phyloP scores from a whole-genome alignment of 2,888 invertebrate genomes.

The Gastracanthus pulcherrimus region DNA sequence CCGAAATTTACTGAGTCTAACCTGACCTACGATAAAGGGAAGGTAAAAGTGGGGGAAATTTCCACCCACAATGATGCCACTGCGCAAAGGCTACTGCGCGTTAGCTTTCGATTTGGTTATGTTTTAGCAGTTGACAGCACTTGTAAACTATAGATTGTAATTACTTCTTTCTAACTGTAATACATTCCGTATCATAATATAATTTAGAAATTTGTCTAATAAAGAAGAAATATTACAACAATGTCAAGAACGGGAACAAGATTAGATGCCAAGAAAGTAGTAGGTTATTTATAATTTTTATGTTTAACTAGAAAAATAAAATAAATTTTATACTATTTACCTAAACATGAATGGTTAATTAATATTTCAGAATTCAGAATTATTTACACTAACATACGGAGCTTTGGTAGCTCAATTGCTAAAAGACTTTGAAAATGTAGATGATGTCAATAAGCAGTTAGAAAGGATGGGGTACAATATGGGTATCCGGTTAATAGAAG shows the following conservation, averaged over 20 bases:
- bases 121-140: neutral
- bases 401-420: slow-evolving; percentile 97
- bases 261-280: slow-evolving; percentile 89
- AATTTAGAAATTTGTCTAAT: neutral
- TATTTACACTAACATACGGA: slow-evolving; percentile 98
- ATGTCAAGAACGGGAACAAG: slow-evolving; percentile 87
- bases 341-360: neutral
- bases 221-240: slow-evolving; percentile 5
- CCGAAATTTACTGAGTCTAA: neutral
- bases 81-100: neutral
- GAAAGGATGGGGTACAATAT: slow-evolving; percentile 98
- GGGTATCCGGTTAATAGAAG: slow-evolving; percentile 98
- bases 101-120: slow-evolving; percentile 19
- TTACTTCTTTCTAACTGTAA: neutral
- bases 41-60: neutral
- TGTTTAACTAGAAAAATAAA: neutral
- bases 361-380: slow-evolving; percentile 91
- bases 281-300: slow-evolving; percentile 76
- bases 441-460: slow-evolving; percentile 98
- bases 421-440: slow-evolving; percentile 96
- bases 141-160: neutral
- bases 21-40: neutral
- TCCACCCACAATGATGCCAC: neutral
- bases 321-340: neutral
- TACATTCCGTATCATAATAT: neutral